phyloP scores from a whole-genome alignment of 2,797 vertebrate species.

The Tadarida brasiliensis region DNA sequence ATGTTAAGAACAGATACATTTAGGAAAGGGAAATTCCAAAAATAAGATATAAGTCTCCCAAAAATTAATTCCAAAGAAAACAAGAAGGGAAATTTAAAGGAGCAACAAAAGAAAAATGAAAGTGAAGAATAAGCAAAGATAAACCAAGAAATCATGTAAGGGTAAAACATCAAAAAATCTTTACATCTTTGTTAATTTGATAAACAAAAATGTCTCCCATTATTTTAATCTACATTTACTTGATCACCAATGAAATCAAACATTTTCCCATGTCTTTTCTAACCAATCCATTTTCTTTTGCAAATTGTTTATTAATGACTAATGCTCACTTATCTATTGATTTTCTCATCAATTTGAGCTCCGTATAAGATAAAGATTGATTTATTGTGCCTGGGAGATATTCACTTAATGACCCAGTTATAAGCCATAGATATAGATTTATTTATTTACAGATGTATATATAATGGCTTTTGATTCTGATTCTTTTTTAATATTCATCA shows the following conservation, averaged over 20 bases:
- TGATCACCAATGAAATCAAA: constrained; percentile 42
- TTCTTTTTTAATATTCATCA: constrained; percentile 28
- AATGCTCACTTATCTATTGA: constrained; percentile 22
- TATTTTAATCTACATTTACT: constrained; percentile 44
- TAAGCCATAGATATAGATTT: neutral
- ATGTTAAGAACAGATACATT: neutral
- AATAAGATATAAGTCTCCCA: neutral
- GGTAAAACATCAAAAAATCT: neutral
- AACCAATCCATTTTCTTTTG: constrained; percentile 29
- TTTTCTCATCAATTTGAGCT: constrained; percentile 39
- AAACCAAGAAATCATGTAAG: neutral
- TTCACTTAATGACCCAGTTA: neutral
- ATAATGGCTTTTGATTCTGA: constrained; percentile 37
- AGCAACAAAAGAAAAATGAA: constrained; percentile 47
- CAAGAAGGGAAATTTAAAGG: neutral
- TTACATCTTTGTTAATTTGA: constrained; percentile 23
- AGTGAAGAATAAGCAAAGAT: neutral
- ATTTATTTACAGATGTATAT: neutral
- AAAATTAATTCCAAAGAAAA: constrained; percentile 48
- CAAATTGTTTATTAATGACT: constrained; percentile 44
- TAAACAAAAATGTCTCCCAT: constrained; percentile 19
- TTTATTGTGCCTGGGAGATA: constrained; percentile 11
- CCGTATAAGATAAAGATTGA: neutral
- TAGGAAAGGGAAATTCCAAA: neutral
- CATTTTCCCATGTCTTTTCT: constrained; percentile 17